Base-by-base conservation (phyloP, 2,888 invertebrate genomes). In the Trachelus stipa region DNA sequence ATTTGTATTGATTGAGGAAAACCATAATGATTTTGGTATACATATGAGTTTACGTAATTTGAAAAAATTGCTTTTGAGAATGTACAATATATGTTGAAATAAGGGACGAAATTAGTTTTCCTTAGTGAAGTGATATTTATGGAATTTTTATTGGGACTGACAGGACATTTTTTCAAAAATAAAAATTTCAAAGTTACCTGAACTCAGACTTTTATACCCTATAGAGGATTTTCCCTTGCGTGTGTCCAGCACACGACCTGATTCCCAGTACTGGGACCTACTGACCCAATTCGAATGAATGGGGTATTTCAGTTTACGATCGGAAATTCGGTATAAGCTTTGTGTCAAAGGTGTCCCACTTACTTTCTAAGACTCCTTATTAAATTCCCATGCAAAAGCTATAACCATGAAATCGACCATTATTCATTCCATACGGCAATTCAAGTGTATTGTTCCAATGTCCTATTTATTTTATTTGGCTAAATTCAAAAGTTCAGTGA, bases 201-300 rank as follows among this genome's bases (percentile, higher is more conserved):
- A 69, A 56, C 56, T 0, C 56, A 40, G 34, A 76, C 80, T 68
- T 85, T 85, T 82, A 82, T 84, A 79, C 80, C 82, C 71, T 56
- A 23, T 56, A 56, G 23, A 56, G 23, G 9, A 81, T 82, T 85
- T 86, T 83, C 79, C 75, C 78, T 83, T 84, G 82, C 88, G 85
- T 86, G 86, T 85, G 89, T 86, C 85, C 83, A 86, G 84, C 87
- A 88, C 87, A 87, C 87, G 89, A 88, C 89, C 87, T 81, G 81
- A 86, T 88, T 88, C 86, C 82, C 86, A 85, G 80, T 69, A 40
- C 33, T 73, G 73, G 79, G 82, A 79, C 84, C 84, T 80, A 82
- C 83, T 88, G 87, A 87, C 87, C 87, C 82, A 87, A 88, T 88
- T 89, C 79, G 56, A 35, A 77, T 81, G 69, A 81, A 83, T 78